Conservation (phyloP, 2,113 vertebrate genomes). For the Sapajus apella region DNA sequence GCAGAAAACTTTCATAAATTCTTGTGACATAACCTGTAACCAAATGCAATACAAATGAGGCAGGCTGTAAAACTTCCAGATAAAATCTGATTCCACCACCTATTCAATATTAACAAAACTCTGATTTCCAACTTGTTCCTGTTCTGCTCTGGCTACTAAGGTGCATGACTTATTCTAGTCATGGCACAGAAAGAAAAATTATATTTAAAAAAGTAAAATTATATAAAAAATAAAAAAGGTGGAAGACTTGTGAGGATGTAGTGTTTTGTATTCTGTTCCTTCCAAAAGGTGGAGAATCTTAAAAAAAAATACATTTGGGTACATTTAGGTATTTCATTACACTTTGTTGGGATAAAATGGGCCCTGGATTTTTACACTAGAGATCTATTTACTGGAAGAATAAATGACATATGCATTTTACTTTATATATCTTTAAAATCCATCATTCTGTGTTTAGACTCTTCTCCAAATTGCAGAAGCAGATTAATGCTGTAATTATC, state of each 20-base stretch:
- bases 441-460: neutral
- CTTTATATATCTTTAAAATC: constrained; percentile 55
- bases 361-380: neutral
- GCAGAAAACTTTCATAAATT: constrained; percentile 54
- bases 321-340: neutral
- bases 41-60: constrained; percentile 40
- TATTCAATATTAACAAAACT: constrained; percentile 45
- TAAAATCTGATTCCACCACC: constrained; percentile 55
- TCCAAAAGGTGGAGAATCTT: neutral
- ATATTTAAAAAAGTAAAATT: no score
- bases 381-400: neutral
- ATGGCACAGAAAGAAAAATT: no score
- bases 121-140: neutral
- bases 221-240: neutral
- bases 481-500: constrained; percentile 67
- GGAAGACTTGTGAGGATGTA: neutral
- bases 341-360: neutral
- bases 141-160: neutral
- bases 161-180: no score
- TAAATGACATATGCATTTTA: constrained; percentile 35
- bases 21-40: constrained; percentile 49
- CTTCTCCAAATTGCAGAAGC: neutral
- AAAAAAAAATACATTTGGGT: neutral
- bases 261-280: constrained; percentile 28
- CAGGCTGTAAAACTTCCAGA: constrained; percentile 57